These are phyloP conservation scores for Sphaeridia pumilis DNA, from an alignment of 2,888 invertebrate species.

Conservation along the genomic window DNA sequence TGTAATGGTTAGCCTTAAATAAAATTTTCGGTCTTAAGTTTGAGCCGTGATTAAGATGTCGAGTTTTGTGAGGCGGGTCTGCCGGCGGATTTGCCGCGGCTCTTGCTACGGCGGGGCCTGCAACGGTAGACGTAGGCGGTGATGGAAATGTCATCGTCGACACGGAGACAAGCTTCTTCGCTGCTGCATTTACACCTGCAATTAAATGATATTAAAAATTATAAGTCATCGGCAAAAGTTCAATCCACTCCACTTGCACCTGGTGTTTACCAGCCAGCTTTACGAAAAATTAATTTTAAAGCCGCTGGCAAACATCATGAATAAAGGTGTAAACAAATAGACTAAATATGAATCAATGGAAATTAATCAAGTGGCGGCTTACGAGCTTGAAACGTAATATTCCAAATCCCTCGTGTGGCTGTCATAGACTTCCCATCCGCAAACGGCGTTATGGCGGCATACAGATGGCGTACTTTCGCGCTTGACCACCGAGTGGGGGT, in stretches of 20 bases:
- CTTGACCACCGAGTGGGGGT: not conserved
- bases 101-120: slow-evolving; percentile 31
- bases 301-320: no score
- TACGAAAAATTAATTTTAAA: no score
- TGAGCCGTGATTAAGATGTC: slow-evolving; percentile 10
- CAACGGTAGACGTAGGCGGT: slow-evolving; percentile 51
- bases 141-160: slow-evolving; percentile 49
- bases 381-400: slow-evolving; percentile 51
- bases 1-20: not conserved
- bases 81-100: slow-evolving; percentile 15
- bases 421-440: slow-evolving; percentile 52
- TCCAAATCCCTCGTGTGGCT: slow-evolving; percentile 44
- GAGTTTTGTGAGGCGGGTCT: slow-evolving; percentile 12
- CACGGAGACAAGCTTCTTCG: slow-evolving; percentile 43
- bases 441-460: slow-evolving; percentile 43
- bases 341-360: no score
- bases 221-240: no score
- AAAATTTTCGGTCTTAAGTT: slow-evolving; percentile 1
- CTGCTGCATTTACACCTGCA: slow-evolving; percentile 47
- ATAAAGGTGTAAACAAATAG: no score
- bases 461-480: not conserved
- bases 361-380: no score
- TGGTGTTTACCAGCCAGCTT: no score
- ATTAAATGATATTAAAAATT: slow-evolving; percentile 31
- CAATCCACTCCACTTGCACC: no score